Conservation (phyloP, 1,140 invertebrate genomes). For the Glossosoma conforme region DNA sequence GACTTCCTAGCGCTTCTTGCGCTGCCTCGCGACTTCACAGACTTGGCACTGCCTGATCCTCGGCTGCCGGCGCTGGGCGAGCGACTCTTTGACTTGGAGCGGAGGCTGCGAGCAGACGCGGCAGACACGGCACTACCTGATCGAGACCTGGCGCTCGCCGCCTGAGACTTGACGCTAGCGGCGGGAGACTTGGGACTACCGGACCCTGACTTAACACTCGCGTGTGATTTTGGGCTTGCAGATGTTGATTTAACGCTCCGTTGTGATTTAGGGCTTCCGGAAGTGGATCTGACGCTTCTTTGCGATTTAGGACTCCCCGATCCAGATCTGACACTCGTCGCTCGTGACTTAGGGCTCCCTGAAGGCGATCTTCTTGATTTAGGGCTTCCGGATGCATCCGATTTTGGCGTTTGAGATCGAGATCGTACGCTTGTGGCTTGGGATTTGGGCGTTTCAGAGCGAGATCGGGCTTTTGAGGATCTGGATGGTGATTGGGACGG, state of each 20-base stretch:
- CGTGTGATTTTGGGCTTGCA: slow-evolving; percentile 8
- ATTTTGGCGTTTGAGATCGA: slow-evolving; percentile 25
- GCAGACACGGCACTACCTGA: slow-evolving; percentile 37
- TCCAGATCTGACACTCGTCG: slow-evolving; percentile 39
- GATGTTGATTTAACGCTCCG: slow-evolving; percentile 30
- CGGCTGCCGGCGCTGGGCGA: slow-evolving; percentile 34
- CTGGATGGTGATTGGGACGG: slow-evolving; percentile 35
- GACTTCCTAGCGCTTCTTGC: slow-evolving; percentile 28
- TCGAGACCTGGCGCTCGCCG: slow-evolving; percentile 38
- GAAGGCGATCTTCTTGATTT: slow-evolving; percentile 21
- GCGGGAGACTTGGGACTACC: slow-evolving; percentile 36
- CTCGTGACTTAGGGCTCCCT: slow-evolving; percentile 35
- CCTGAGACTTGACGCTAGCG: slow-evolving; percentile 40
- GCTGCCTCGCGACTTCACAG: slow-evolving; percentile 26
- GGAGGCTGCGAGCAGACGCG: slow-evolving; percentile 38
- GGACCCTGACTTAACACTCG: slow-evolving; percentile 35
- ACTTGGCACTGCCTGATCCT: slow-evolving; percentile 28
- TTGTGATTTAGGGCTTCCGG: slow-evolving; percentile 37
- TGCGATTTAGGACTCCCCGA: slow-evolving; percentile 44
- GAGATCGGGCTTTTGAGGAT: too few species aligned
- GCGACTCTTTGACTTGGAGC: slow-evolving; percentile 39
- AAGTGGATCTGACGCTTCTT: slow-evolving; percentile 36
- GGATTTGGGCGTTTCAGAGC: too few species aligned
- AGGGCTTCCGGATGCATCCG: slow-evolving; percentile 24
- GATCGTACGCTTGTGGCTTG: slow-evolving; percentile 32